phyloP scores from a whole-genome alignment of 2,797 vertebrate species.

The Cossypha caffra region DNA sequence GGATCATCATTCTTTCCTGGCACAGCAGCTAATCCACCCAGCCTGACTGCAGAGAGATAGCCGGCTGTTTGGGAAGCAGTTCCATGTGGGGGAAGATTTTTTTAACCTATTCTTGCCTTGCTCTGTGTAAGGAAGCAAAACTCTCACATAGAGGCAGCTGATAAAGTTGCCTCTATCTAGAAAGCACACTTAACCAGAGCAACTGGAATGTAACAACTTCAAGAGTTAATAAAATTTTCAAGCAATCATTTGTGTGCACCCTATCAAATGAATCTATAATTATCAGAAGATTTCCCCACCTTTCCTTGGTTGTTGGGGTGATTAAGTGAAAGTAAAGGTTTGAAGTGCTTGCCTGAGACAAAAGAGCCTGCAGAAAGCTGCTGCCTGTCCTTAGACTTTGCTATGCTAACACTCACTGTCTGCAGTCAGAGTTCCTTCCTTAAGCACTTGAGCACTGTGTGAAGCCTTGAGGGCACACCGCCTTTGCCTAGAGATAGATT shows the following conservation, averaged over 20 bases:
- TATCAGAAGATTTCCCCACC: neutral
- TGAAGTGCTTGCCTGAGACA: neutral
- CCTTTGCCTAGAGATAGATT: conserved; percentile 6
- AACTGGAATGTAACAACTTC: neutral
- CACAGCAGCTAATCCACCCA: conserved; percentile 32
- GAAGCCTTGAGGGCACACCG: neutral
- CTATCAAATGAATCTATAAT: neutral
- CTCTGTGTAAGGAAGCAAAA: rapidly evolving
- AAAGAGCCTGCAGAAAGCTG: neutral
- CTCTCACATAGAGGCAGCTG: neutral
- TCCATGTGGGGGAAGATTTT: neutral
- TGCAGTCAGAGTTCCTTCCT: neutral
- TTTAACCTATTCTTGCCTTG: conserved; percentile 19
- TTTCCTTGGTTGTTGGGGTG: neutral
- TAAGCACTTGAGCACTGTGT: neutral
- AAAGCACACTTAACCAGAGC: neutral
- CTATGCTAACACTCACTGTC: neutral
- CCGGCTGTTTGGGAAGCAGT: neutral
- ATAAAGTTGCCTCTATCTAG: neutral
- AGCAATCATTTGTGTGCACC: neutral
- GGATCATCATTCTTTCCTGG: conserved; percentile 46
- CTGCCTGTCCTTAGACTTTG: neutral
- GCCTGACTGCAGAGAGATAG: neutral
- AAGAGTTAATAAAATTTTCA: neutral
- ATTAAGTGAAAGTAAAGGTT: neutral